Percentiles rank a stretch among this genome's conserved stretches.
phyloP scores from a whole-genome alignment of 2,888 invertebrate genomes.

The Lagria hirta region DNA sequence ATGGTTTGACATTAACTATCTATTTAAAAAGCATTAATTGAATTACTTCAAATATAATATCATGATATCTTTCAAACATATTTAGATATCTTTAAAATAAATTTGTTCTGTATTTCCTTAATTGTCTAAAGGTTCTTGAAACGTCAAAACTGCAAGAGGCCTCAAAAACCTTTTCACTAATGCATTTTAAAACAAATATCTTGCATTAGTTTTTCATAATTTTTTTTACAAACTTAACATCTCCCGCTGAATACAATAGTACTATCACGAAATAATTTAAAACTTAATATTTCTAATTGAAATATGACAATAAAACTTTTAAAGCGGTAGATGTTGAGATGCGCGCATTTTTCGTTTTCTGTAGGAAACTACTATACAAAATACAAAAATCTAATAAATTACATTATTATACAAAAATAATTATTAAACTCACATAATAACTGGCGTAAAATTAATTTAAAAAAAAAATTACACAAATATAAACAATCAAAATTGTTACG shows the following conservation, averaged over 20 bases:
- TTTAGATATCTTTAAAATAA: slow-evolving; percentile 44
- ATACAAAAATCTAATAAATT: slow-evolving; percentile 21
- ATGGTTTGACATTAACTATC: slow-evolving; percentile 40
- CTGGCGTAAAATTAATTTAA: slow-evolving; percentile 14
- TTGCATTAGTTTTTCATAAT: slow-evolving; percentile 24
- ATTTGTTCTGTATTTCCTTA: slow-evolving; percentile 30
- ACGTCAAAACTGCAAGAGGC: slow-evolving; percentile 16
- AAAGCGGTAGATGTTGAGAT: slow-evolving; percentile 18
- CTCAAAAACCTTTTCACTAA: slow-evolving; percentile 18
- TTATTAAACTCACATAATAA: slow-evolving; percentile 10
- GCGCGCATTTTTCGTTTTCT: slow-evolving; percentile 5
- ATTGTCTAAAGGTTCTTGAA: slow-evolving; percentile 33
- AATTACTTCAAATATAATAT: slow-evolving; percentile 29
- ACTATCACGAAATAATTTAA: slow-evolving; percentile 3
- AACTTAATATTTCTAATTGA: slow-evolving; percentile 6
- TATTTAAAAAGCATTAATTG: slow-evolving; percentile 40
- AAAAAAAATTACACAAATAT: slow-evolving; percentile 9
- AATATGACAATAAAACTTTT: no score
- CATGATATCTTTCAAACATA: slow-evolving; percentile 47
- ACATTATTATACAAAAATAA: slow-evolving; percentile 22
- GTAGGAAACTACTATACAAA: slow-evolving; percentile 11
- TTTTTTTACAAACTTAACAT: slow-evolving; percentile 5
- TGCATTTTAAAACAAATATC: slow-evolving; percentile 29
- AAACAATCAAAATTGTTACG: slow-evolving; percentile 17
- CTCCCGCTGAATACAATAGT: slow-evolving; percentile 9